phyloP scores from a whole-genome alignment of 2,113 vertebrate species.

The Platichthys stellatus region DNA sequence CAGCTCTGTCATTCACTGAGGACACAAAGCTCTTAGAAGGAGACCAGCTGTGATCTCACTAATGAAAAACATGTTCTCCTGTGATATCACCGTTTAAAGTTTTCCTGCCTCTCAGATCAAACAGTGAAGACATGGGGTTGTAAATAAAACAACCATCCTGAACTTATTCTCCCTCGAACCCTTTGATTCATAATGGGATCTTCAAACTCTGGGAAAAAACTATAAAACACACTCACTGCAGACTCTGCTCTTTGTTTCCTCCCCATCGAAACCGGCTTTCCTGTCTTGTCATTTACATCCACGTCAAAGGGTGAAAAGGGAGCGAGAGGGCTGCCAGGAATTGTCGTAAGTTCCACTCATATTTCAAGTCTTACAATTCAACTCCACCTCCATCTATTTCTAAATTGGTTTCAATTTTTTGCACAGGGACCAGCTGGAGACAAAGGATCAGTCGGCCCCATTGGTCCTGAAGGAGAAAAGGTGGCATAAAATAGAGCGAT shows the following conservation, averaged over 20 bases:
- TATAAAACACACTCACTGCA: neutral
- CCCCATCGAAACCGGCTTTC: neutral
- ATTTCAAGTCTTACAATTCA: neutral
- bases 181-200: slow-evolving; percentile 4
- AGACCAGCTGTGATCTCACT: slow-evolving; percentile 13
- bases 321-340: slow-evolving; percentile 74
- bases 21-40: neutral
- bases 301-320: slow-evolving; percentile 77
- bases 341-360: slow-evolving; percentile 67
- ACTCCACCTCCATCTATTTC: neutral
- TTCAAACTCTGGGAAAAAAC: neutral
- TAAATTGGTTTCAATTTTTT: slow-evolving; percentile 24
- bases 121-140: neutral
- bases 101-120: slow-evolving; percentile 7
- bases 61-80: slow-evolving; percentile 8
- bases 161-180: slow-evolving; percentile 6
- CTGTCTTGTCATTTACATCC: slow-evolving; percentile 18
- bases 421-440: slow-evolving; percentile 84
- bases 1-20: slow-evolving; percentile 11
- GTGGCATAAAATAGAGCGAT: slow-evolving; percentile 71
- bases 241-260: slow-evolving; percentile 3
- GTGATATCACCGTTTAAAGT: slow-evolving; percentile 6
- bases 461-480: slow-evolving; percentile 86
- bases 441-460: slow-evolving; percentile 81
- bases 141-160: slow-evolving; percentile 50